Conservation (phyloP, 2,113 vertebrate genomes). For the Misgurnus anguillicaudatus region DNA sequence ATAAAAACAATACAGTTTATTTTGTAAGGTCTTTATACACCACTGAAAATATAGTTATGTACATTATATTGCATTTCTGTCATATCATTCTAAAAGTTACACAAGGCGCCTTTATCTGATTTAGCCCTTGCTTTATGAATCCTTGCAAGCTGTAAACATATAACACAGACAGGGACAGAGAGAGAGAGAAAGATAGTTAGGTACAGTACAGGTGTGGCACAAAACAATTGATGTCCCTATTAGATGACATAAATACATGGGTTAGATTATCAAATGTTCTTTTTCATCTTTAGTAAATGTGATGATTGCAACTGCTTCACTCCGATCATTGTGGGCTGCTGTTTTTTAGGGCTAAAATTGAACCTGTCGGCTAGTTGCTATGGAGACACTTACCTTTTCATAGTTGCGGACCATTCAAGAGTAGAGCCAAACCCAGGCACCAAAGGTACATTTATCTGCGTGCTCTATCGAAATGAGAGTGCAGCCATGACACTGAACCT, state of each 20-base stretch:
- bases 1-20: too few relatives aligned
- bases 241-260: not conserved
- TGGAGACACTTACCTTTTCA: conserved; percentile 44
- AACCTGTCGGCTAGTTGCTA: conserved; percentile 54
- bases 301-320: not conserved
- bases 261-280: conserved; percentile 4
- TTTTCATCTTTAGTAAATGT: conserved; percentile 11
- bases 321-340: conserved; percentile 13
- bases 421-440: conserved; percentile 24
- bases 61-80: too few relatives aligned
- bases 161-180: too few relatives aligned
- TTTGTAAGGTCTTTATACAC: too few relatives aligned
- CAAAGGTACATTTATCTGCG: not conserved
- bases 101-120: not conserved
- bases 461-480: not conserved
- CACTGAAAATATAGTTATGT: too few relatives aligned
- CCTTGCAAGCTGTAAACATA: not conserved
- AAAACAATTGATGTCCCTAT: not conserved
- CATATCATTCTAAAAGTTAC: too few relatives aligned
- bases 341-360: conserved; percentile 38
- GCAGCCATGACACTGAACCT: conserved; percentile 19
- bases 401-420: conserved; percentile 37
- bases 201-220: not conserved
- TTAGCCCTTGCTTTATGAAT: conserved; percentile 32
- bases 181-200: too few relatives aligned